Conservation (phyloP, 2,113 vertebrate genomes). For the Indicator indicator region DNA sequence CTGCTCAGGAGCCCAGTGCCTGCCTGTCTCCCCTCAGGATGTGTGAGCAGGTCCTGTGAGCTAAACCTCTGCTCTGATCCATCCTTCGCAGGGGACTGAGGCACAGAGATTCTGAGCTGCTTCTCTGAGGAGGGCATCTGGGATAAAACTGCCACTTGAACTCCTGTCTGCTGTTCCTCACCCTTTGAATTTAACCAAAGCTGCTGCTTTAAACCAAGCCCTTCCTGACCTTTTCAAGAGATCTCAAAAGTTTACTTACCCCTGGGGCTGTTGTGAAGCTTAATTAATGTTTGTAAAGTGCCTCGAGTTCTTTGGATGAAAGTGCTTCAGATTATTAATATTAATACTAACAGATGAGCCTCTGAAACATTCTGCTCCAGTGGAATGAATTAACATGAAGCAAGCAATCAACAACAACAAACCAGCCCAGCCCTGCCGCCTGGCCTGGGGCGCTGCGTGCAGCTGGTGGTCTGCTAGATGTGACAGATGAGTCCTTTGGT, state of each 20-base stretch:
- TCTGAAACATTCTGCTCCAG: neutral
- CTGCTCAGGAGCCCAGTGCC: accelerated
- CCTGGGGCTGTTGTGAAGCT: neutral
- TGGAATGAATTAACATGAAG: slow-evolving; percentile 41
- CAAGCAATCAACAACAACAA: slow-evolving; percentile 41
- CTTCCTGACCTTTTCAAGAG: slow-evolving; percentile 49
- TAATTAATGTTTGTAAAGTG: slow-evolving; percentile 56
- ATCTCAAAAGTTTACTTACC: slow-evolving; percentile 23
- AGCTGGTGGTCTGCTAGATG: slow-evolving; percentile 51
- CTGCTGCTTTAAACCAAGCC: neutral
- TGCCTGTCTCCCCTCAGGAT: neutral
- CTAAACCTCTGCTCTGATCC: neutral
- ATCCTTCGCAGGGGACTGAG: neutral
- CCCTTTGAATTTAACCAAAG: neutral
- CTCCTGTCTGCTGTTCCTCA: neutral
- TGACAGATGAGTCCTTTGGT: slow-evolving; percentile 15
- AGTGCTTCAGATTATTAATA: slow-evolving; percentile 39
- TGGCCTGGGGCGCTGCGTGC: neutral
- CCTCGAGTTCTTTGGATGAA: neutral
- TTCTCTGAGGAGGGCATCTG: neutral
- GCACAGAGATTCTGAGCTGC: neutral
- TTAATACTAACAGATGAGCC: slow-evolving; percentile 60
- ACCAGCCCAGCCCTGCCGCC: neutral
- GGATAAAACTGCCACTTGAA: neutral
- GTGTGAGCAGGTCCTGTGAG: neutral